phyloP scores from a whole-genome alignment of 2,797 vertebrate genomes.

The Bovichtus variegatus region DNA sequence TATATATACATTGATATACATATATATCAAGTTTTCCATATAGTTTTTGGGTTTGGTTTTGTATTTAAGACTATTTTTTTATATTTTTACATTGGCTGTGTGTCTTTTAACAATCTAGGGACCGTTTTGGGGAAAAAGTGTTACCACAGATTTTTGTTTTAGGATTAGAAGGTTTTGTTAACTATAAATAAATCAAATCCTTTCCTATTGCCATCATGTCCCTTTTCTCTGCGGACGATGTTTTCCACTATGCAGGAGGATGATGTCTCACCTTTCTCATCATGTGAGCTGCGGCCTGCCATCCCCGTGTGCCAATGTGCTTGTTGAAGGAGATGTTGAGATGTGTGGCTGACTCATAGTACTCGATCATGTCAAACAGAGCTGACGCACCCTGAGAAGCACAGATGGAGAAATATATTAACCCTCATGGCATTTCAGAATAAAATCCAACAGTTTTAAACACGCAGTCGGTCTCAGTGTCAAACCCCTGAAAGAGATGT shows the following conservation, averaged over 20 bases:
- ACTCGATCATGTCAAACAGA: slow-evolving; percentile 97
- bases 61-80: neutral
- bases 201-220: neutral
- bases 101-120: neutral
- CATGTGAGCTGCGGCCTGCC: slow-evolving; percentile 97
- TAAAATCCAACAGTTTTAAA: slow-evolving; percentile 10
- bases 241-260: neutral
- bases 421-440: neutral
- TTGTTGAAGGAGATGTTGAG: slow-evolving; percentile 98
- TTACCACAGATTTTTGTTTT: neutral
- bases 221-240: neutral
- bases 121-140: neutral
- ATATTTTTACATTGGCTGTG: neutral
- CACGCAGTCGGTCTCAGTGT: neutral
- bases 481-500: slow-evolving; percentile 12
- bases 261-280: slow-evolving; percentile 93
- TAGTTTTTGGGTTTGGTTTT: neutral
- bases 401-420: neutral
- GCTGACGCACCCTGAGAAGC: slow-evolving; percentile 91
- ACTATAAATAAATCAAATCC: neutral
- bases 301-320: slow-evolving; percentile 95
- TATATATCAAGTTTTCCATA: too few relatives aligned
- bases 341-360: slow-evolving; percentile 96
- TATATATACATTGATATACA: too few relatives aligned
- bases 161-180: neutral